These are phyloP conservation scores for Alloplasta piceator DNA, from an alignment of 2,888 invertebrate genomes.

Conservation along the genomic window DNA sequence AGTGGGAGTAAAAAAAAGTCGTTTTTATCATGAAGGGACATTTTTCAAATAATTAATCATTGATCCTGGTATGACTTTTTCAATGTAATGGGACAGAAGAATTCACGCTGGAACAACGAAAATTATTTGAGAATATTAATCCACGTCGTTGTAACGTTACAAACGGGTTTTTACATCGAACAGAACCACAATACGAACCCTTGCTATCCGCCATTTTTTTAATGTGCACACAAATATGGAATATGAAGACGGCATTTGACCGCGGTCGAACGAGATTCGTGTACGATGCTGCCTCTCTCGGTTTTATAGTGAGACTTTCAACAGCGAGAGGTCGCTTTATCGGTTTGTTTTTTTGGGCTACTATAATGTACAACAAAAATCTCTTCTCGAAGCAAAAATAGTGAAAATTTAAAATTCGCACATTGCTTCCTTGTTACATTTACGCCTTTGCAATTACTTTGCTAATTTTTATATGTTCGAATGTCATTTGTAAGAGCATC, in stretches of 20 bases:
- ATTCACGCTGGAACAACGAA: slow-evolving; percentile 21
- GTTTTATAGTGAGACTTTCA: slow-evolving; percentile 6
- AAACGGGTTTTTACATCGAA: slow-evolving; percentile 66
- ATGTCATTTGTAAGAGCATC: too few relatives aligned
- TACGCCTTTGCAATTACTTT: too few relatives aligned
- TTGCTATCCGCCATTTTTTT: slow-evolving; percentile 80
- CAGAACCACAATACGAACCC: slow-evolving; percentile 78
- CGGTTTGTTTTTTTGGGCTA: not conserved
- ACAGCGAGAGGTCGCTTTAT: slow-evolving; percentile 23
- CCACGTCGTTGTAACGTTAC: slow-evolving; percentile 52
- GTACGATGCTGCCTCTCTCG: slow-evolving; percentile 60
- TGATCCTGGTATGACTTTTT: not conserved
- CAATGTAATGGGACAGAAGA: not conserved
- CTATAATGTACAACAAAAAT: not conserved
- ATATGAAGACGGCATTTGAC: not conserved
- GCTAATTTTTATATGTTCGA: too few relatives aligned
- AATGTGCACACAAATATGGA: slow-evolving; percentile 62
- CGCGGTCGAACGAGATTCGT: not conserved
- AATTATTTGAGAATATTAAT: slow-evolving; percentile 44
- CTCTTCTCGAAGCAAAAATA: too few relatives aligned
- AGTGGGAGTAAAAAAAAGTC: slow-evolving; percentile 41
- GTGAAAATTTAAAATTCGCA: too few relatives aligned
- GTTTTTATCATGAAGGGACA: slow-evolving; percentile 40
- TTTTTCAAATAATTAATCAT: slow-evolving; percentile 29
- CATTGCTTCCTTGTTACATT: too few relatives aligned